phyloP scores from a whole-genome alignment of 1,140 invertebrate genomes.

The Tetragnatha versicolor region DNA sequence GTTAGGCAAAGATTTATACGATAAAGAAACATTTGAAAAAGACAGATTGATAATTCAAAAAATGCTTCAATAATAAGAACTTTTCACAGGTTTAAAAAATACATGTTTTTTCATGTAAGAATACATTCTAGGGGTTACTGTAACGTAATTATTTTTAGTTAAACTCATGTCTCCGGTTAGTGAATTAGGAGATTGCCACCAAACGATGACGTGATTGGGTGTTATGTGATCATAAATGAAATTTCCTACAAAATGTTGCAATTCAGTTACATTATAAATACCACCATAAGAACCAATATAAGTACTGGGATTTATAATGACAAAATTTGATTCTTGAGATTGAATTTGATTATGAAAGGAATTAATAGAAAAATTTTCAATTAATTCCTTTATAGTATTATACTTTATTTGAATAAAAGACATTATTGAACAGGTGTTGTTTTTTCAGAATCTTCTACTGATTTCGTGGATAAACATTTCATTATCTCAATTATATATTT shows the following conservation, averaged over 20 bases:
- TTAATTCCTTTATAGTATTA: neutral
- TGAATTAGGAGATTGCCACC: neutral
- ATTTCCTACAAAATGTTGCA: neutral
- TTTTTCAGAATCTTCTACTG: no score
- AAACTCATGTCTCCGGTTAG: conserved; percentile 4
- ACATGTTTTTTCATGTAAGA: neutral
- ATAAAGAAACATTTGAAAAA: neutral
- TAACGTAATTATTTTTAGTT: neutral
- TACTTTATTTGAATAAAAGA: neutral
- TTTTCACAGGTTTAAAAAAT: neutral
- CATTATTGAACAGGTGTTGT: neutral
- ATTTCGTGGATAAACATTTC: neutral
- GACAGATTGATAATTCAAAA: conserved; percentile 4
- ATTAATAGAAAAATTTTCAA: neutral
- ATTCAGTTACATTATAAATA: neutral
- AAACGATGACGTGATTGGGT: neutral
- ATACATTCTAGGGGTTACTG: neutral
- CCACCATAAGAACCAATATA: neutral
- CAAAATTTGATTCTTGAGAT: neutral
- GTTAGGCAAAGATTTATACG: neutral
- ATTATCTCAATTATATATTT: conserved; percentile 7
- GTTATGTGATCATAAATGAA: neutral
- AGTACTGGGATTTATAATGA: neutral
- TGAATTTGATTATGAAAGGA: neutral
- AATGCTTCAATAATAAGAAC: neutral